Base-by-base conservation (phyloP, 2,113 vertebrate species). In the Mirounga angustirostris region DNA sequence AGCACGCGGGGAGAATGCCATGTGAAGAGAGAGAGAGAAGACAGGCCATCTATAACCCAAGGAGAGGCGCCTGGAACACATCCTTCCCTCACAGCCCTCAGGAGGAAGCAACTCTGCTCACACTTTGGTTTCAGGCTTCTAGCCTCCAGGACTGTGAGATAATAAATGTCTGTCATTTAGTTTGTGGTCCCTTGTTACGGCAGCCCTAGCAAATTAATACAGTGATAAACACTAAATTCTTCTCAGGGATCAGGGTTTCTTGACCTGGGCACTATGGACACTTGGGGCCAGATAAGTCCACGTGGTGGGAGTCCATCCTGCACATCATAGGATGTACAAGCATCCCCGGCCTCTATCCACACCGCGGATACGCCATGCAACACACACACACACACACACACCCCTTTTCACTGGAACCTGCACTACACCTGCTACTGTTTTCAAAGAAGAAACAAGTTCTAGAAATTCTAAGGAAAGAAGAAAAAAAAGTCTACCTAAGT, bases 401-500 rank as follows among this genome's bases (percentile, higher is more conserved):
- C 52, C 7, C 26, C 10, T 33, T 58, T 69, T 30, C 71, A 22
- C 50, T 92, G 74, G 71, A 63, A 69, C 16, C 28, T 24, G 71
- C 1, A 28, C 33, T 71, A 19, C 56, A 40, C 19, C 7, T 58
- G 13, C 54, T 81, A 71, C 54, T 83, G 40, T 80, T 91, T 93
- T 84, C 58, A 79, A 67, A 91, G 15, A 88, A 91, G 40, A 80
- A 96, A 85, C 14, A n/a, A 69, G 16, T 65, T 69, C 46, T 4
- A 93, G n/a, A 91, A 91, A 93, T 83, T 80, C 63, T 91, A 81
- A 97, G 30, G 59, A 84, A 69, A 69, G 50, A 43, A 36, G 43
- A 83, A 59, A 88, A 59, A 79, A 69, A 67, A 4, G 5, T 74
- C 33, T n/a, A 89, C 33, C 28, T 61, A 16, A 46, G 43, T 46